Evolutionary conservation across 2,797 vertebrate species (phyloP).

Genomic region (Enteromius unitaeniatus): DNA sequence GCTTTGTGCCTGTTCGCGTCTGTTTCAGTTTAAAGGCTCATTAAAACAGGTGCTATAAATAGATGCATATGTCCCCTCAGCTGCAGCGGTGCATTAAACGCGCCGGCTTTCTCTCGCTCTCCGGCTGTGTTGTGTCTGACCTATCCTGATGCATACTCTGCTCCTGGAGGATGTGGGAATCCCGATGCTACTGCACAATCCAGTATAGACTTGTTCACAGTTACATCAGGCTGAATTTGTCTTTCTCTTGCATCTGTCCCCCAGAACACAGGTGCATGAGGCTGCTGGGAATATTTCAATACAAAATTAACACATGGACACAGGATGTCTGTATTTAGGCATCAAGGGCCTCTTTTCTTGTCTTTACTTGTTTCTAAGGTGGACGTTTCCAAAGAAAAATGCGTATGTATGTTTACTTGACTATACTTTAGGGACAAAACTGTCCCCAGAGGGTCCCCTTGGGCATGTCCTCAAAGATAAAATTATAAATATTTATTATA

Average conservation of each 20-base stretch:
- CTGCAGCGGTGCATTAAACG: slow-evolving; percentile 1
- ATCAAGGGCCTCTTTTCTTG: slow-evolving; percentile 3
- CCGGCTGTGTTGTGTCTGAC: neutral
- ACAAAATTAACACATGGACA: slow-evolving; percentile 51
- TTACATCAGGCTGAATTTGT: slow-evolving; percentile 22
- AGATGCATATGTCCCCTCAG: slow-evolving; percentile 38
- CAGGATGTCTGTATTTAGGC: neutral
- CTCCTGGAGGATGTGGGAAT: slow-evolving; percentile 42
- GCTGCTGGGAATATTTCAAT: slow-evolving; percentile 44
- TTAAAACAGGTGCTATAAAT: slow-evolving; percentile 62
- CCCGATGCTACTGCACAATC: slow-evolving; percentile 40
- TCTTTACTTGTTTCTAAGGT: neutral
- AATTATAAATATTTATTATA: slow-evolving; percentile 9
- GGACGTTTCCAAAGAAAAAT: neutral
- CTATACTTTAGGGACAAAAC: neutral
- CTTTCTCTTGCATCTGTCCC: slow-evolving; percentile 33
- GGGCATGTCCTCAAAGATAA: slow-evolving; percentile 16
- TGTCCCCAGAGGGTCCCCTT: neutral
- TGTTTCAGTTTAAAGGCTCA: slow-evolving; percentile 53
- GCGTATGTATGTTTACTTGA: neutral
- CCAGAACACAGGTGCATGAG: slow-evolving; percentile 44
- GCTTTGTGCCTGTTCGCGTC: slow-evolving; percentile 21
- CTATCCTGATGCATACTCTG: neutral
- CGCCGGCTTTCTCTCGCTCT: neutral
- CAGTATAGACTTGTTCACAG: slow-evolving; percentile 31